These are phyloP conservation scores for Pteria penguin DNA, from an alignment of 2,888 invertebrate genomes.

Conservation along the genomic window DNA sequence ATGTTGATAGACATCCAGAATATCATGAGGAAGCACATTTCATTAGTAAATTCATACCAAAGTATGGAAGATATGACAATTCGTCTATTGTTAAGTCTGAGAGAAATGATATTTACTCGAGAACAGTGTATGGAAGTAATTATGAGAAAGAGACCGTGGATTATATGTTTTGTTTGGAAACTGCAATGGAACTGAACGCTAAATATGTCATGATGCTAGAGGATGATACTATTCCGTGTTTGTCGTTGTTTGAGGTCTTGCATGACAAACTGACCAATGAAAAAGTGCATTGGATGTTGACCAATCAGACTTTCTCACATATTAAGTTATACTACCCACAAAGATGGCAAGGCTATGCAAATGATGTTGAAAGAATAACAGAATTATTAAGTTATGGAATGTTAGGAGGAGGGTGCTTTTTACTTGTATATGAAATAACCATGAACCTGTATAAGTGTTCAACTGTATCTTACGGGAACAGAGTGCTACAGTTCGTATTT, in stretches of 20 bases:
- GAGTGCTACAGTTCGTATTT: conserved; percentile 41
- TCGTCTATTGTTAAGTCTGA: conserved; percentile 34
- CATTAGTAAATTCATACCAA: conserved; percentile 58
- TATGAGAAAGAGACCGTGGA: conserved; percentile 75
- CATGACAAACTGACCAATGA: conserved; percentile 39
- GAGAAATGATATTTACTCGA: conserved; percentile 21
- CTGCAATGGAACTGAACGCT: conserved; percentile 57
- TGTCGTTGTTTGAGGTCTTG: conserved; percentile 66
- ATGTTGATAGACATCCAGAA: conserved; percentile 68
- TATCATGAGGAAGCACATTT: conserved; percentile 60
- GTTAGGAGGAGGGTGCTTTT: conserved; percentile 57
- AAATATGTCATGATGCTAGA: conserved; percentile 72
- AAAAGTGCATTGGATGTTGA: neutral
- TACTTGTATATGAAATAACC: conserved; percentile 2
- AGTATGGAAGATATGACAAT: conserved; percentile 50
- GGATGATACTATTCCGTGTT: conserved; percentile 74
- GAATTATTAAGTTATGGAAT: conserved; percentile 67
- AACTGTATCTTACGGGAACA: conserved; percentile 14
- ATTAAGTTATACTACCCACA: conserved; percentile 77
- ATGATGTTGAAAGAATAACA: conserved; percentile 59
- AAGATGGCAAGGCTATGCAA: conserved; percentile 72
- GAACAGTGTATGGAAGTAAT: conserved; percentile 9
- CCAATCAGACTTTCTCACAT: conserved; percentile 52
- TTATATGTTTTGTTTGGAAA: conserved; percentile 74
- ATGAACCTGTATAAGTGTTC: conserved; percentile 13